Evolutionary conservation across 2,888 invertebrate species (phyloP).

Genomic region (Drosophila melanocephala): DNA sequence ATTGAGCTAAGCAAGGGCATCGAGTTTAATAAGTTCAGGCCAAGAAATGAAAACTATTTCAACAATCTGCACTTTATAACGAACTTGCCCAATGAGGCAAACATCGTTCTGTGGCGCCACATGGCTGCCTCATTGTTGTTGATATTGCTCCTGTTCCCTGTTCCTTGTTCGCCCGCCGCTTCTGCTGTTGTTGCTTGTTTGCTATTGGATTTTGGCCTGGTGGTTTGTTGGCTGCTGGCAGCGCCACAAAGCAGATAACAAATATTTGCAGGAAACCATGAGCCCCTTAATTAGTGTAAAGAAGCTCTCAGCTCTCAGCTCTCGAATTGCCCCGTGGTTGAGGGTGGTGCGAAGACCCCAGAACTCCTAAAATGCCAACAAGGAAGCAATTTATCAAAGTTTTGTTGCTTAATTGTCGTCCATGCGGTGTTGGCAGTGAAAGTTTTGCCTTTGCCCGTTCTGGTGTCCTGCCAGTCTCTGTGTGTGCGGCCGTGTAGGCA

Average conservation of each 20-base stretch:
- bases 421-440: constrained; percentile 69
- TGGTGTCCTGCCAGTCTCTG: constrained; percentile 3
- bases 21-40: constrained; percentile 19
- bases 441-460: constrained; percentile 44
- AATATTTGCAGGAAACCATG: constrained; percentile 81
- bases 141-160: constrained; percentile 13
- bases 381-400: constrained; percentile 83
- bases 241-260: constrained; percentile 72
- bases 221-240: constrained; percentile 31
- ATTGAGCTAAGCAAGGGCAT: neutral
- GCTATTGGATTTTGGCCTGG: constrained; percentile 67
- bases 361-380: constrained; percentile 72
- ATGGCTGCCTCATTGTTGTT: constrained; percentile 66
- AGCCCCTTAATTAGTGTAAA: constrained; percentile 82
- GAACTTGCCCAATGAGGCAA: constrained; percentile 70
- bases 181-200: constrained; percentile 46
- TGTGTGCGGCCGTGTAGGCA: constrained; percentile 6
- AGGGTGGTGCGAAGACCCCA: neutral
- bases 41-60: constrained; percentile 68
- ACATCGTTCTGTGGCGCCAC: constrained; percentile 68
- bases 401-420: constrained; percentile 82
- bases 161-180: neutral
- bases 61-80: constrained; percentile 74
- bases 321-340: constrained; percentile 18
- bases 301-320: constrained; percentile 56